Conservation (phyloP, 2,797 vertebrate species). For the Anabas testudineus region DNA sequence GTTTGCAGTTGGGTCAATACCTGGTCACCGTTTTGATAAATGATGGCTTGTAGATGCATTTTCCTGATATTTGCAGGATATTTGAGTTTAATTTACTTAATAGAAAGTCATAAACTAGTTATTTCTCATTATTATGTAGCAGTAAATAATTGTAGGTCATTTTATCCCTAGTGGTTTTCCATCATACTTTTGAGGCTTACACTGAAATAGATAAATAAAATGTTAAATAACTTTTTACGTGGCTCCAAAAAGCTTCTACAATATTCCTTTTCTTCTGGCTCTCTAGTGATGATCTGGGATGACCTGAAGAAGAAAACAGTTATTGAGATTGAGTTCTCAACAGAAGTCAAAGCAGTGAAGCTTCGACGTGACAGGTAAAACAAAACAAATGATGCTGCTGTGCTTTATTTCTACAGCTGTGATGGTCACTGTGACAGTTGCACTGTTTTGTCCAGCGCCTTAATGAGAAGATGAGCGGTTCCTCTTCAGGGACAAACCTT, state of each 20-base stretch:
- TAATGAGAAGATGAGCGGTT: not conserved
- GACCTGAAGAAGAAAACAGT: slow-evolving; percentile 99
- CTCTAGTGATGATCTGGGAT: slow-evolving; percentile 98
- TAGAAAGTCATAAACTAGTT: no score
- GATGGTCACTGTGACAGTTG: not conserved
- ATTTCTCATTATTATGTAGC: not conserved
- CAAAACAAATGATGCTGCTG: not conserved
- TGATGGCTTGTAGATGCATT: no score
- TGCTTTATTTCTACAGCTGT: not conserved
- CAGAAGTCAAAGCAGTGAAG: slow-evolving; percentile 98
- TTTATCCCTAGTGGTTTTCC: not conserved
- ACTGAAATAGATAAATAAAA: no score
- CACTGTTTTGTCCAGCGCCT: not conserved
- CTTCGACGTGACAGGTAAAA: slow-evolving; percentile 93
- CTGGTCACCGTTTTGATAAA: no score
- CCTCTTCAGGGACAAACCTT: not conserved
- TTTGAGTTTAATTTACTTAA: not conserved
- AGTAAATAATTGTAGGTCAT: no score
- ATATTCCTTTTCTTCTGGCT: not conserved
- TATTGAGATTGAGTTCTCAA: slow-evolving; percentile 98
- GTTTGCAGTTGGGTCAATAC: not conserved
- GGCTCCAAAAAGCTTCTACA: no score
- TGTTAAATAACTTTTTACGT: no score
- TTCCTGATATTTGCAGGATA: not conserved
- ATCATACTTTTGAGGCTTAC: not conserved